Conservation (phyloP, 2,888 invertebrate genomes). For the Eueremaeus valkanovi region DNA sequence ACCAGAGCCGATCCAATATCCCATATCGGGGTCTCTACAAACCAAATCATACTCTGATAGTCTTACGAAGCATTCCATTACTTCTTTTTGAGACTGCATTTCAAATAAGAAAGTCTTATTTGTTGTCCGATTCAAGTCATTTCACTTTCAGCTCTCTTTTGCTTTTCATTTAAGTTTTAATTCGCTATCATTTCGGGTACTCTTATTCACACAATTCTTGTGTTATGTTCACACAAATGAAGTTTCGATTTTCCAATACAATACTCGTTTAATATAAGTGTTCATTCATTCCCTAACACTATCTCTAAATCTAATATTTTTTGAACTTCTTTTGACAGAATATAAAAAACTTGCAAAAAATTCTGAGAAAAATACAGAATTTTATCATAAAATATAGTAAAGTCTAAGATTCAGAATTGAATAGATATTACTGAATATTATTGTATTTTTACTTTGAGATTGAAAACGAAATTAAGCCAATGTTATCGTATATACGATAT, state of each 20-base stretch:
- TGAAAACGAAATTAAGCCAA: background rate
- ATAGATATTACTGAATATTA: background rate
- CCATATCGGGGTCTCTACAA: background rate
- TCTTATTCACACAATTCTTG: no score
- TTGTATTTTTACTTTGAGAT: background rate
- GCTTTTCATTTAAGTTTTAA: background rate
- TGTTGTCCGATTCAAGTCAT: background rate
- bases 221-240: background rate
- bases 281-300: background rate
- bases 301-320: background rate
- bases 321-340: no score
- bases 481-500: background rate
- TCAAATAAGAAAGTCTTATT: background rate
- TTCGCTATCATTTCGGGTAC: background rate
- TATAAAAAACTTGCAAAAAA: no score
- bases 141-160: background rate
- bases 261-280: background rate
- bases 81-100: background rate
- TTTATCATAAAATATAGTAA: background rate
- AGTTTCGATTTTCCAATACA: constrained; percentile 11
- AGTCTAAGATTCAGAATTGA: background rate
- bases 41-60: constrained; percentile 6
- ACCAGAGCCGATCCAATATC: background rate
- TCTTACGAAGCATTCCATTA: background rate
- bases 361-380: no score